phyloP scores from a whole-genome alignment of 2,113 vertebrate species.

The Bubalus kerabau region DNA sequence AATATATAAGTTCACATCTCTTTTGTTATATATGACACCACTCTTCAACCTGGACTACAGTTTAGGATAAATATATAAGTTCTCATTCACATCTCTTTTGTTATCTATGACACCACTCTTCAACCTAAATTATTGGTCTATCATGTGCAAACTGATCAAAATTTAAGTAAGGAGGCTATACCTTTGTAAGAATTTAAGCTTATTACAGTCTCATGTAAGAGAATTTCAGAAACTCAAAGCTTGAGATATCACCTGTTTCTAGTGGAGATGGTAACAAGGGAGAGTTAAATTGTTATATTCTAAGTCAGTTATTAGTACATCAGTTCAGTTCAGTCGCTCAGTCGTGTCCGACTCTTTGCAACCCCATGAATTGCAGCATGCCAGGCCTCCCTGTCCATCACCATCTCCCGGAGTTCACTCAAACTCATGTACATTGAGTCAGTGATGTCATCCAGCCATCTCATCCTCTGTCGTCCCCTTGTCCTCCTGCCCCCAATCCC shows the following conservation, averaged over 20 bases:
- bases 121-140: neutral
- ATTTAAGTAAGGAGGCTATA: neutral
- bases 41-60: neutral
- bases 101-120: neutral
- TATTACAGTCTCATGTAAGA: neutral
- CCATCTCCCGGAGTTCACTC: too few relatives aligned
- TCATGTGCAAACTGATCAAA: neutral
- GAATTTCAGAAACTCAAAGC: neutral
- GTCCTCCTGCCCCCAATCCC: too few relatives aligned
- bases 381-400: too few relatives aligned
- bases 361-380: too few relatives aligned
- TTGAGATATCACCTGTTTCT: neutral
- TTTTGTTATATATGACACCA: neutral
- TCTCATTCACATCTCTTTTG: neutral
- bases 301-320: neutral
- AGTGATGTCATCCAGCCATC: too few relatives aligned
- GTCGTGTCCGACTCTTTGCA: too few relatives aligned
- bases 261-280: neutral
- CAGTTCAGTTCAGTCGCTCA: too few relatives aligned
- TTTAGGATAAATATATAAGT: neutral
- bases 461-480: too few relatives aligned
- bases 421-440: too few relatives aligned
- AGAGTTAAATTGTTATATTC: neutral
- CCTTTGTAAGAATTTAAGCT: neutral
- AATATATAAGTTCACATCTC: neutral